Percentiles rank a stretch among this genome's conserved stretches.
Evolutionary conservation across 2,797 vertebrate genomes (phyloP).

Genomic region (Euphonia xanthogaster): DNA sequence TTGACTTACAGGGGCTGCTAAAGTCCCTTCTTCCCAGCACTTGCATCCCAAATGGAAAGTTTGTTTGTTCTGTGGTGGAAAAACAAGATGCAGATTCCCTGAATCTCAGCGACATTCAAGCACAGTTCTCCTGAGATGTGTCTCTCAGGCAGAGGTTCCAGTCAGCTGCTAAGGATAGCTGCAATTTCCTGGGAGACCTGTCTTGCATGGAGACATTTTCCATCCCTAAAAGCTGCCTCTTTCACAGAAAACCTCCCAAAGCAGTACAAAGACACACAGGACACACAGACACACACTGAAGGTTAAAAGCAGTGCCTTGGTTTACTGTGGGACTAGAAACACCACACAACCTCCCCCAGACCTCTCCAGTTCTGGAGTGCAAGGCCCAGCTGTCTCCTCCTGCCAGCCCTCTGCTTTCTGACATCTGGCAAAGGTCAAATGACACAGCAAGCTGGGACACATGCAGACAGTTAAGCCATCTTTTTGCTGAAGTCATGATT

Average conservation of each 20-base stretch:
- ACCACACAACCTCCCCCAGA: not conserved
- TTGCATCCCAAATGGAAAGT: not conserved
- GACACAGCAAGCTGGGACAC: not conserved
- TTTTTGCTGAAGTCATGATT: slow-evolving; percentile 30
- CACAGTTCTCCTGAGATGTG: not conserved
- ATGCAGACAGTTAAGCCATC: slow-evolving; percentile 1
- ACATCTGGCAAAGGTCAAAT: slow-evolving; percentile 16
- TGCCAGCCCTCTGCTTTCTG: not conserved
- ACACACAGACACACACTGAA: slow-evolving; percentile 17
- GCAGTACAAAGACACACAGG: slow-evolving; percentile 41
- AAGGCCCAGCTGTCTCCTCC: not conserved
- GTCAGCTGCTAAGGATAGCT: not conserved
- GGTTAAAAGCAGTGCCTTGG: not conserved
- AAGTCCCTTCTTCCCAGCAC: not conserved
- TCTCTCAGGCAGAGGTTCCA: not conserved
- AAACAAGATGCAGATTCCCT: not conserved
- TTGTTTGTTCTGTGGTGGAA: not conserved
- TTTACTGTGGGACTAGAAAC: slow-evolving; percentile 55
- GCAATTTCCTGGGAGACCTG: not conserved
- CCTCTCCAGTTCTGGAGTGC: not conserved
- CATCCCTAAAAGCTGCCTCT: not conserved
- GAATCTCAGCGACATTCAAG: not conserved
- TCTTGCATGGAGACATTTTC: not conserved
- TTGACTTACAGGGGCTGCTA: not conserved
- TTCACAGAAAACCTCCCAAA: not conserved